A percentile compares a stretch with the other conserved stretches of the same genome.
Conservation (phyloP, 2,888 invertebrate genomes). For the Frankliniella intonsa region DNA sequence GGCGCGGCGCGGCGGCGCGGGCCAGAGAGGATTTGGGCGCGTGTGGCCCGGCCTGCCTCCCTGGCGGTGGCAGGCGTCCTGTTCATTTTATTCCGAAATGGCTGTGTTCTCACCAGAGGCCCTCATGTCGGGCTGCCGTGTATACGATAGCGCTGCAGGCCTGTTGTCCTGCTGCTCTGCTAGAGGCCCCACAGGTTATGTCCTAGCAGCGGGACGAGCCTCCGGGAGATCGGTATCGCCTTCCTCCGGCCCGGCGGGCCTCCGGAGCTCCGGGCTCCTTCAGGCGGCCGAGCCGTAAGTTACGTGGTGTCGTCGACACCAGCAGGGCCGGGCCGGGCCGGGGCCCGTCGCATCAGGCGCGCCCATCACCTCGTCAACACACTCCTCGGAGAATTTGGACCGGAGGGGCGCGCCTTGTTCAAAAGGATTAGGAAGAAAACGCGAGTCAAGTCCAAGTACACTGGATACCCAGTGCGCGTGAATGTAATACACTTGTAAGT, state of each 20-base stretch:
- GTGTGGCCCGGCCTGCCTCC: neutral
- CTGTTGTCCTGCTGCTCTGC: neutral
- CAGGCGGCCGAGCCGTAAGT: neutral
- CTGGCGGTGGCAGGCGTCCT: neutral
- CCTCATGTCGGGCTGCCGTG: neutral
- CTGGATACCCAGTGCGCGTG: too few species aligned
- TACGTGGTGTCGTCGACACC: neutral
- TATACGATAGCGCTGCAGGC: neutral
- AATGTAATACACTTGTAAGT: too few species aligned
- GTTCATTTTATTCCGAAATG: neutral
- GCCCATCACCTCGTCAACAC: slow-evolving; percentile 14
- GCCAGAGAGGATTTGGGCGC: neutral
- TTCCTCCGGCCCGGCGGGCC: neutral
- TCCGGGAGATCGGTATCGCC: slow-evolving; percentile 1
- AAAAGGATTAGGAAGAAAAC: too few species aligned
- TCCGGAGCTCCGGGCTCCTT: neutral
- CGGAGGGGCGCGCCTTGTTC: too few species aligned
- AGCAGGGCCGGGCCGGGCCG: too few species aligned
- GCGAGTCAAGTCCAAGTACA: too few species aligned
- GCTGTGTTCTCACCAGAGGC: slow-evolving; percentile 17
- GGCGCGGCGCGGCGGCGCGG: neutral
- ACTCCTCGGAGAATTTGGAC: too few species aligned
- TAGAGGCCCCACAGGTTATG: slow-evolving; percentile 8
- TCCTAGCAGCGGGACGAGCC: neutral
- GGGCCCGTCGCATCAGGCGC: neutral